Evolutionary conservation across 2,888 invertebrate species (phyloP), one percentile per base, ranked within the genome.

Genomic region (Luperina testacea): DNA sequence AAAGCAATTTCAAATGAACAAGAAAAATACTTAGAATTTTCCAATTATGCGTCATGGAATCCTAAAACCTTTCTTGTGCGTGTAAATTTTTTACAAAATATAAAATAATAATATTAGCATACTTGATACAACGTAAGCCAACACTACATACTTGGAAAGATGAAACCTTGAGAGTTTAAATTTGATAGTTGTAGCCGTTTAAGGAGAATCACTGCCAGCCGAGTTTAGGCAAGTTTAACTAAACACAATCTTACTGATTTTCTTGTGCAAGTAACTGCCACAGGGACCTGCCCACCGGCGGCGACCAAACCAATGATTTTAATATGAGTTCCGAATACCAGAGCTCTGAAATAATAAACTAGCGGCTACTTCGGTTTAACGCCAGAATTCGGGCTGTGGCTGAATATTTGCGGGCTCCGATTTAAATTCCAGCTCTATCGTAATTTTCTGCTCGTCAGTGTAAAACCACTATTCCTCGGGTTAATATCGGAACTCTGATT

Each of bases 381-480:
- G 38, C 72, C 74, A 80, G 20, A 64, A 77, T 80, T 75, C 61
- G 9, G 71, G 27, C 15, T 69, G 87, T 70, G 76, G 77, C 59
- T 61, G 77, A 69, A 87, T 77, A 85, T 87, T 83, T 85, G 87
- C 72, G 75, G 80, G 63, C 63, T 67, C 69, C 72, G 59, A 77
- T 80, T 85, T 87, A 84, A 85, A 85, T 80, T 84, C 75, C 72
- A 53, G 64, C n/a, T 59, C 63, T 64, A 80, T 67, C 77, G 67
- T 70, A 85, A 87, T 85, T 84, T 85, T 83, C 77, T 75, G 80
- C 59, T 84, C 84, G 84, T 80, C 80, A 77, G 80, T 59, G 67
- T 77, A 84, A 85, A 87, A 87, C 84, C 84, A 80, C 87, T 80
- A 80, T 80, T 65, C 57, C 72, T 69, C 32, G 63, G 69, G 80